Percentiles rank a stretch among this genome's conserved stretches.
These are phyloP conservation scores for Rhabdomys dilectus DNA, from an alignment of 2,113 vertebrate genomes.

Conservation along the genomic window DNA sequence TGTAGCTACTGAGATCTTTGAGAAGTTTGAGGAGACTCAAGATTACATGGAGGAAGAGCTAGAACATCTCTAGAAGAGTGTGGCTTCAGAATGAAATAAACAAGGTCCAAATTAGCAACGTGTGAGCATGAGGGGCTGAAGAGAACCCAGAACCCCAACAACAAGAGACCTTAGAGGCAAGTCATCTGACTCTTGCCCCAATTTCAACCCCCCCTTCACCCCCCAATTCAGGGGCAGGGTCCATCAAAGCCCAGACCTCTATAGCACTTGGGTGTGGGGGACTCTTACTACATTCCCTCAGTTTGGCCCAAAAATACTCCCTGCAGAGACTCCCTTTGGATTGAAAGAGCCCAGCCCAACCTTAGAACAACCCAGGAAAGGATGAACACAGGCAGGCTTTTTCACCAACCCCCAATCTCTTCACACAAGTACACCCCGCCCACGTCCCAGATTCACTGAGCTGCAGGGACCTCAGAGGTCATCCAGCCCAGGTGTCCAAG, in stretches of 20 bases:
- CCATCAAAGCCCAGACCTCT: not conserved
- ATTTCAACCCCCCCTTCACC: not conserved
- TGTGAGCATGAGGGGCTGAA: not conserved
- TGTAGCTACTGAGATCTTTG: constrained; percentile 60
- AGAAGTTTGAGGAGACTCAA: constrained; percentile 74
- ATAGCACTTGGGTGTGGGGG: not conserved
- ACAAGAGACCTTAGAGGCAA: not conserved
- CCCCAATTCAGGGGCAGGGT: not conserved
- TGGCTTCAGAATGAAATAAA: not conserved
- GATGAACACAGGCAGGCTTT: not conserved
- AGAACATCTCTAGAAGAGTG: not conserved
- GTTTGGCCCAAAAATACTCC: not conserved
- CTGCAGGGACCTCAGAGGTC: constrained; percentile 64
- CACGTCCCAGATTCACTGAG: not conserved
- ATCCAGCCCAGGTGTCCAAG: constrained; percentile 36
- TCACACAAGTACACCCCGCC: not conserved
- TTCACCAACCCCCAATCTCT: not conserved
- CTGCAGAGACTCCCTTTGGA: not conserved
- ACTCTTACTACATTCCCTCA: not conserved
- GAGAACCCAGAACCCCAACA: not conserved
- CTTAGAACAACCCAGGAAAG: not conserved
- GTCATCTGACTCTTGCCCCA: too few species aligned
- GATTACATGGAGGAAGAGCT: constrained; percentile 27
- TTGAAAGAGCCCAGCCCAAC: not conserved
- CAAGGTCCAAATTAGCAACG: not conserved